Evolutionary conservation across 2,797 vertebrate genomes (phyloP), one percentile per base, ranked within the genome.

Genomic region (Bradypus variegatus): DNA sequence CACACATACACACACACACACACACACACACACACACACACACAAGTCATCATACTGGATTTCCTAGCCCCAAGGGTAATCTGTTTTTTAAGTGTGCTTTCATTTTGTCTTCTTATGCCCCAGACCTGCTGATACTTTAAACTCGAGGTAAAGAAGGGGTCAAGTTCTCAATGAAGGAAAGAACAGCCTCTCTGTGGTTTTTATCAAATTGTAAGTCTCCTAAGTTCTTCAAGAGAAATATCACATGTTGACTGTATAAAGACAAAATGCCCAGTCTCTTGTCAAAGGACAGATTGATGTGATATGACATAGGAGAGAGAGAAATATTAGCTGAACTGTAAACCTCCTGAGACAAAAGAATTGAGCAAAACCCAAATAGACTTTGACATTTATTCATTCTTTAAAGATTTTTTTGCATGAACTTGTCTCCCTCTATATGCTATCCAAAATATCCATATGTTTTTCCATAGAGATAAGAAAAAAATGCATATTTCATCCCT

Each of bases 331-430:
- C 75, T 81, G 62, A 86, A 80, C 14, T 25, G 6, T n/a, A 88
- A 86, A 85, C 69, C 76, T 93, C 92, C 45, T 25, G 86, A 72
- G 91, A 91, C 69, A 16, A 88, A 70, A 88, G 76, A 81, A 62
- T 48, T 86, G 65, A 89, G 60, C 60, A 36, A 88, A 93, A 79
- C 36, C 70, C 84, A 76, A 80, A 67, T 2, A 79, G 78, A 79
- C 85, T 91, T 92, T 94, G 80, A 94, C 88, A 72, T 67, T 70
- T 62, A 91, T 94, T 69, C 85, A 85, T 88, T 78, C 92, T 69
- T 88, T 84, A 93, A 91, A 41, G 60, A 13, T 5, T 23, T 25
- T 92, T 81, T 58, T 83, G 36, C 64, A 67, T 36, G 36, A 80
- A 18, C 23, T 45, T 87, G 58, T 55, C 82, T 94, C 45, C 48